These are phyloP conservation scores for Celastrina argiolus DNA, from an alignment of 2,888 invertebrate genomes.

Conservation along the genomic window DNA sequence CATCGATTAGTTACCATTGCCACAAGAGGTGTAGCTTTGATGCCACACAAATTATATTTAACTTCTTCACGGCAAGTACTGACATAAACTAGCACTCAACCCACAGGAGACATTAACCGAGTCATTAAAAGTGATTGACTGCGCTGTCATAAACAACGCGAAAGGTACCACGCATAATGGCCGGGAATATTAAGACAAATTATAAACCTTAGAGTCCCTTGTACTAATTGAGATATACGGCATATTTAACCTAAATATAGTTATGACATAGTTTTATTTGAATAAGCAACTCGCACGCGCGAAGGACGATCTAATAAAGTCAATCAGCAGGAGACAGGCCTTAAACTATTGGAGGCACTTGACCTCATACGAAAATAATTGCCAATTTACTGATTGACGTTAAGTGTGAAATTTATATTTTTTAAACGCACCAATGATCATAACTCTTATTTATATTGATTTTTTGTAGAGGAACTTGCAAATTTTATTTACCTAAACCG, in stretches of 20 bases:
- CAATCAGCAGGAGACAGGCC: slow-evolving; percentile 35
- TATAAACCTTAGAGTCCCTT: neutral
- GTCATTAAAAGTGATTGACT: neutral
- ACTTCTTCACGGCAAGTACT: no score
- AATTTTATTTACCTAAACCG: no score
- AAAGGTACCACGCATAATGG: neutral
- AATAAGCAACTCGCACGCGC: neutral
- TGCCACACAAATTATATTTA: no score
- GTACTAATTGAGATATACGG: slow-evolving; percentile 1
- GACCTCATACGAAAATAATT: slow-evolving; percentile 54
- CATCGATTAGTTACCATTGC: no score
- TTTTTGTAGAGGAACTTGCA: no score
- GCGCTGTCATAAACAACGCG: neutral
- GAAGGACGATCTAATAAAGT: slow-evolving; percentile 36
- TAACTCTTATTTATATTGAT: neutral
- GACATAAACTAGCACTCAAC: no score
- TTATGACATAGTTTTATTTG: slow-evolving; percentile 11
- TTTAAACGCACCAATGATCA: neutral
- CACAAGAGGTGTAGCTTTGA: no score
- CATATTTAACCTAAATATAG: slow-evolving; percentile 19
- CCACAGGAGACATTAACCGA: no score
- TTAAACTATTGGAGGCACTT: slow-evolving; percentile 40
- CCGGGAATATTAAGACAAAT: neutral
- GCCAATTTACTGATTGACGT: slow-evolving; percentile 38
- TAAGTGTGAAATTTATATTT: slow-evolving; percentile 17